phyloP scores from a whole-genome alignment of 1,140 invertebrate species.

The Drosophila setifemur region DNA sequence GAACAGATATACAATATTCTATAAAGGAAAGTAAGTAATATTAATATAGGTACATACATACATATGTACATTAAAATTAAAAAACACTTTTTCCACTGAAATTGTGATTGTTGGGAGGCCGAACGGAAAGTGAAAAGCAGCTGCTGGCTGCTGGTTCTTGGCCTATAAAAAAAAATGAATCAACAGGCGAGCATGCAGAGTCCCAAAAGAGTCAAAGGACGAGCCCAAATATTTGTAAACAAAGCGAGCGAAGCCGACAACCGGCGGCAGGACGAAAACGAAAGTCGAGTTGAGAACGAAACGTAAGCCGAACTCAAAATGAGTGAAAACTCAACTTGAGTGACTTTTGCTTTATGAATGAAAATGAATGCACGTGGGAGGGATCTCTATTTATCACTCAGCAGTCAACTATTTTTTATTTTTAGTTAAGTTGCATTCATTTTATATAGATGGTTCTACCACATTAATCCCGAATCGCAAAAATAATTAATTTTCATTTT shows the following conservation, averaged over 20 bases:
- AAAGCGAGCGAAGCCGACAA: constrained; percentile 25
- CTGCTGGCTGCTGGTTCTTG: too few species aligned
- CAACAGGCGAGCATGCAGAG: constrained; percentile 55
- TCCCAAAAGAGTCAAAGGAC: constrained; percentile 31
- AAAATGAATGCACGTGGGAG: too few species aligned
- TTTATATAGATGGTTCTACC: neutral
- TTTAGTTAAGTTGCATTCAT: neutral
- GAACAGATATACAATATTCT: neutral
- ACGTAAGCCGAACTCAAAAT: neutral
- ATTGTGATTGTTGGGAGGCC: neutral
- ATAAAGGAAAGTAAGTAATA: neutral
- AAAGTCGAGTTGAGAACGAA: neutral
- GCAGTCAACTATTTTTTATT: neutral
- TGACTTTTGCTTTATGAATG: neutral
- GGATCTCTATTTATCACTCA: too few species aligned
- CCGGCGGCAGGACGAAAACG: too few species aligned
- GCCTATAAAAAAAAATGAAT: constrained; percentile 30
- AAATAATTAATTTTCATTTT: too few species aligned
- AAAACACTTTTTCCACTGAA: neutral
- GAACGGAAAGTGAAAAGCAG: neutral
- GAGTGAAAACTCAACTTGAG: constrained; percentile 4
- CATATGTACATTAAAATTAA: too few species aligned
- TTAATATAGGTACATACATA: too few species aligned
- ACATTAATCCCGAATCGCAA: too few species aligned
- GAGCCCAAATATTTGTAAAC: constrained; percentile 57